A percentile compares a stretch with the other conserved stretches of the same genome.
These are phyloP conservation scores for Turdus rufiventris DNA, from an alignment of 2,113 vertebrate species.

Conservation along the genomic window DNA sequence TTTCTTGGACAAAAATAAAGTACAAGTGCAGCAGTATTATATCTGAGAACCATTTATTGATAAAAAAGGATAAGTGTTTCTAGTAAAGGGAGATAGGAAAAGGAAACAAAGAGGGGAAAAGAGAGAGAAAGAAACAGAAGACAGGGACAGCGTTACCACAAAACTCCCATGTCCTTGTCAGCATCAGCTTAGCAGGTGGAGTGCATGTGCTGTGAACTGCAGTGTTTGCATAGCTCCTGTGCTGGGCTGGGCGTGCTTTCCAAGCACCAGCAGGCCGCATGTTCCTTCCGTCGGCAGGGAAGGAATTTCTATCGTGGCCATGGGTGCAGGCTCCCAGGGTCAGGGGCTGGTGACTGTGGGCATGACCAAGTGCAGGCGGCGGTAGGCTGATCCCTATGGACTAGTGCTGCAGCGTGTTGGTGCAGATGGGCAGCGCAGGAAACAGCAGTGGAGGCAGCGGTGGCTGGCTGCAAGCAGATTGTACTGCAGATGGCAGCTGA, in stretches of 20 bases:
- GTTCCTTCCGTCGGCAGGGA: rapidly evolving
- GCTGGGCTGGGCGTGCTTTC: background rate
- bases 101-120: background rate
- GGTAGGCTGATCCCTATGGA: no score
- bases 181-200: background rate
- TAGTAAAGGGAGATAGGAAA: background rate
- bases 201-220: rapidly evolving
- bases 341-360: background rate
- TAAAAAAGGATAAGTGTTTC: background rate
- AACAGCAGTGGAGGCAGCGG: rapidly evolving
- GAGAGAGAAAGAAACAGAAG: background rate
- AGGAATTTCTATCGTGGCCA: no score
- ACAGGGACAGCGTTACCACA: background rate
- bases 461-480: no score
- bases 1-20: background rate
- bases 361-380: background rate
- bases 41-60: background rate
- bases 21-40: background rate
- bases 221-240: background rate
- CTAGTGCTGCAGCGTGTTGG: no score
- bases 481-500: background rate
- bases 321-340: no score
- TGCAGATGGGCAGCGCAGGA: background rate
- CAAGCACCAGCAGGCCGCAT: background rate
- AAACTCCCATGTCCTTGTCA: no score